Base-by-base conservation (phyloP, 2,113 vertebrate species). In the Leucopsar rothschildi region DNA sequence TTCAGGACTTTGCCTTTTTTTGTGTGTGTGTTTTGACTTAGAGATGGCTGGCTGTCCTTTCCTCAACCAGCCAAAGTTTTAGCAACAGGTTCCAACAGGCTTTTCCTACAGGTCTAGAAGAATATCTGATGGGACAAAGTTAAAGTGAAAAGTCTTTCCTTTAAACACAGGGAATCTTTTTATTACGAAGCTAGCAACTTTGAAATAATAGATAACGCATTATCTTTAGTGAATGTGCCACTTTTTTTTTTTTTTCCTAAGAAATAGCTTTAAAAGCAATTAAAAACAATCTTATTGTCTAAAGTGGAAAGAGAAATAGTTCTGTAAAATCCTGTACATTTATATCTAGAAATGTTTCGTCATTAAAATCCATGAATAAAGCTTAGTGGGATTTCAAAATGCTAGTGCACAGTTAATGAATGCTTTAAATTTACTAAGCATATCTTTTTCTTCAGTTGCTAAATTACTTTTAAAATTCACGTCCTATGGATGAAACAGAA, bases 121-220 rank as follows among this genome's bases (percentile, higher is more conserved):
- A 61, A 59, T 96, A 96, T 88, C 92, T 88, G 82, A 92, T 89
- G 85, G 82, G 75, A 94, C 50, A 80, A 35, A 39, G 50, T 63
- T 89, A 66, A 93, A 94, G 45, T 72, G 40, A 87, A 90, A 91
- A 77, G 70, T 23, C 15, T 70, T 79, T 85, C 42, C 53, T 56
- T 77, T 70, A 91, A 90, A 80, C 29, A 66, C n/a, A 65, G 29
- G 15, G 9, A 15, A 72, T 61, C 20, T 73, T 89, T 92, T 92
- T 55, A 72, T 77, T 63, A 90, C 9, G 9, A 80, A 78, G 13
- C 4, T 59, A 57, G 16, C 9, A 61, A 55, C 45, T 73, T 89
- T 35, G 37, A 89, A 85, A 70, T 68, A n/a, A 66, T 15, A 80
- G 42, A 39, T 49, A 65, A 44, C 11, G 19, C 1, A 1, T 76